Conservation (phyloP, 1,140 invertebrate genomes). For the Euglossa dilemma region DNA sequence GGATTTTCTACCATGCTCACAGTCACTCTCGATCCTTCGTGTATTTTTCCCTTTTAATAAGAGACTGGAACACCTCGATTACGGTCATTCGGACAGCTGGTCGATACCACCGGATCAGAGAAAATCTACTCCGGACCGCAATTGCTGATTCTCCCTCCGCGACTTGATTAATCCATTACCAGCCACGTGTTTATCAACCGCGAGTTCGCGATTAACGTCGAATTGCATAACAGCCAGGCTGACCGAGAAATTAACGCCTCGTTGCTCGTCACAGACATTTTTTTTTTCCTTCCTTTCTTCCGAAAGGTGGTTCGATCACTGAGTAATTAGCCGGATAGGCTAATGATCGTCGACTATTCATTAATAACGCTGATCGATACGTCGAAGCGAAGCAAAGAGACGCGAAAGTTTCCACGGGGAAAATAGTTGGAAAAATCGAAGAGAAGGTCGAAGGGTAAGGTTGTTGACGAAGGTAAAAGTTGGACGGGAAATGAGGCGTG, state of each 20-base stretch:
- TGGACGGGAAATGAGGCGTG: no score
- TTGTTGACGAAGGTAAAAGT: no score
- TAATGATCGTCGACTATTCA: not conserved
- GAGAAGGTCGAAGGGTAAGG: no score
- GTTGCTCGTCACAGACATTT: not conserved
- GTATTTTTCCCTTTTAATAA: no score
- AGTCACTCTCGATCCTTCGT: no score
- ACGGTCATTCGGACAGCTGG: not conserved
- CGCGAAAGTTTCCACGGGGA: no score
- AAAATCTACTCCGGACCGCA: constrained; percentile 42
- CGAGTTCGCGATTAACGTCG: constrained; percentile 44
- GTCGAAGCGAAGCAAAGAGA: no score
- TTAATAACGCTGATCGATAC: no score
- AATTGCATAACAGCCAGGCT: constrained; percentile 12
- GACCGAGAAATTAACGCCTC: constrained; percentile 5
- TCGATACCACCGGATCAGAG: not conserved
- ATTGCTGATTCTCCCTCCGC: constrained; percentile 61
- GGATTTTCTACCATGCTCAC: no score
- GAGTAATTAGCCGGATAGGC: not conserved
- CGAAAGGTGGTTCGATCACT: not conserved
- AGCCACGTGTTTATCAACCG: constrained; percentile 36
- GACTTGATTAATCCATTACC: constrained; percentile 73
- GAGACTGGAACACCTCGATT: not conserved
- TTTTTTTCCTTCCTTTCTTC: no score
- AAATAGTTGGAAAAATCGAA: no score